Evolutionary conservation across 2,888 invertebrate genomes (phyloP).

Genomic region (Aplocera efformata): DNA sequence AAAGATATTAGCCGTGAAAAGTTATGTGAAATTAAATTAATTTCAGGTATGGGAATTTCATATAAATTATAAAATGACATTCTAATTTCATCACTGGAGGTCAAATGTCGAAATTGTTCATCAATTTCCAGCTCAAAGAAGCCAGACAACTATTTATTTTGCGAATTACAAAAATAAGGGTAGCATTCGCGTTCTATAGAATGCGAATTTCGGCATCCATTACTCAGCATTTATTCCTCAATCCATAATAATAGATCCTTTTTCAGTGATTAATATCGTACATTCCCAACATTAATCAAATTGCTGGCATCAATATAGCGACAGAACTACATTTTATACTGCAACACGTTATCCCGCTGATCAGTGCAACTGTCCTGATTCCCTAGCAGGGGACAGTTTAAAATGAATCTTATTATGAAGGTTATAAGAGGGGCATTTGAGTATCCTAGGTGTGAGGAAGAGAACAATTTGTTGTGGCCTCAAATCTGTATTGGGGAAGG

Average conservation of each 20-base stretch:
- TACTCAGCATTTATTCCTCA: constrained; percentile 29
- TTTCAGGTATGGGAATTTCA: no score
- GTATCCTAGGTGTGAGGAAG: constrained; percentile 60
- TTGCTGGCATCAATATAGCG: constrained; percentile 7
- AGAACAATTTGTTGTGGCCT: constrained; percentile 75
- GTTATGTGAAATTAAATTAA: no score
- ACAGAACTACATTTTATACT: constrained; percentile 26
- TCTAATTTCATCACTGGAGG: no score
- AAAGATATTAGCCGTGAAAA: no score
- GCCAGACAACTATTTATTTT: no score
- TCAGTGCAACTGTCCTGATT: constrained; percentile 50
- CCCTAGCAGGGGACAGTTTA: constrained; percentile 46
- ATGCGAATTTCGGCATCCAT: constrained; percentile 3
- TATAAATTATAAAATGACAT: no score
- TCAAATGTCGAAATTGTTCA: no score
- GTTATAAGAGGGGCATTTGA: constrained; percentile 60
- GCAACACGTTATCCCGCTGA: constrained; percentile 54
- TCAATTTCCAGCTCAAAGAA: no score
- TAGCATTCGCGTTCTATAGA: no score
- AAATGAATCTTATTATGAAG: constrained; percentile 52
- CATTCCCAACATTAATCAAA: constrained; percentile 18
- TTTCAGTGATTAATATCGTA: constrained; percentile 8
- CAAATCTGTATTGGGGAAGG: constrained; percentile 75
- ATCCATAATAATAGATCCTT: constrained; percentile 11
- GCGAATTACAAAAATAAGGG: no score